Conservation (phyloP, 2,888 invertebrate species). For the Melipona beecheii region DNA sequence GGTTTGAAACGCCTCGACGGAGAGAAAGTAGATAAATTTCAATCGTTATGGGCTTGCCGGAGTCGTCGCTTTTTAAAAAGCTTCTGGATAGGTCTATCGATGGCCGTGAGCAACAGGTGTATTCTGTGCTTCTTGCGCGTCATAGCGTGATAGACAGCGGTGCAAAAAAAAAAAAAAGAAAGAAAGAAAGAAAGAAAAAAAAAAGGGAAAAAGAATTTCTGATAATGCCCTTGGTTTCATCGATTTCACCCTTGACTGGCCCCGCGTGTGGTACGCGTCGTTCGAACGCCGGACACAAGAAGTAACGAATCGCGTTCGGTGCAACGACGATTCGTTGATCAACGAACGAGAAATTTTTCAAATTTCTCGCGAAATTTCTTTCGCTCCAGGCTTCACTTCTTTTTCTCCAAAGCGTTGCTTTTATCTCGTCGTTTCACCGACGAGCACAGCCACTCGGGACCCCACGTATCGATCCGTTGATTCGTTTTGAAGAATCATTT, state of each 20-base stretch:
- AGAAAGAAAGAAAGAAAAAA: conserved; percentile 15
- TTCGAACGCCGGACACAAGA: background rate
- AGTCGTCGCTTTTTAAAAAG: conserved; percentile 52
- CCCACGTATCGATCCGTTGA: too few relatives aligned
- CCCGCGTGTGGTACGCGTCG: background rate
- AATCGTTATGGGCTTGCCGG: conserved; percentile 34
- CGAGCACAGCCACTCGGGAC: too few relatives aligned
- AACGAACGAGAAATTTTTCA: background rate
- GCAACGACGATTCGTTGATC: background rate
- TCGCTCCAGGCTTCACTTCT: background rate
- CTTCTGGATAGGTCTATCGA: conserved; percentile 67
- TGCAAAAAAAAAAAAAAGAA: conserved; percentile 17
- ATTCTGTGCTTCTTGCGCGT: conserved; percentile 60
- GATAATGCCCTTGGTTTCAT: conserved; percentile 31
- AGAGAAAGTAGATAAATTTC: conserved; percentile 40
- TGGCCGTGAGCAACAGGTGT: conserved; percentile 70
- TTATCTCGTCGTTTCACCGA: background rate
- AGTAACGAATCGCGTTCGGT: background rate
- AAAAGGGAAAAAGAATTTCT: conserved; percentile 14
- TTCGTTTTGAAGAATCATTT: too few relatives aligned
- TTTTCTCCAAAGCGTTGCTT: background rate
- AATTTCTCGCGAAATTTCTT: background rate
- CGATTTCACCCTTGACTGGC: background rate
- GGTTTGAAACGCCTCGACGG: conserved; percentile 17
- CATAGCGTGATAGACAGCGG: conserved; percentile 42